Evolutionary conservation across 30 jellyfish, hydroid and myxozoan species (phyloP).

Genomic region (Rhopilema esculentum): DNA sequence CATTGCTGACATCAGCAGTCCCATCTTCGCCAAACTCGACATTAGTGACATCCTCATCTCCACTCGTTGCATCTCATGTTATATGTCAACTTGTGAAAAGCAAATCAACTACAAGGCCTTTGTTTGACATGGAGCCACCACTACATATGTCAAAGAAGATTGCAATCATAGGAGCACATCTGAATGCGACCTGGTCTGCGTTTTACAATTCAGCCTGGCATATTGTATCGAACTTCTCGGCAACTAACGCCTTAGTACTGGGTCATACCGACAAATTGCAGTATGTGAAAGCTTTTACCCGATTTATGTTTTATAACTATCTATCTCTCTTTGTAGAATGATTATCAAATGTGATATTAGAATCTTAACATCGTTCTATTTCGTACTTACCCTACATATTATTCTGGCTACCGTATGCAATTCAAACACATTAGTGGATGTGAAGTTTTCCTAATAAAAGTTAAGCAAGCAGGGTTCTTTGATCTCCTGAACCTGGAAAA

Average conservation of each 20-base stretch:
- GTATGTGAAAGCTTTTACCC: conserved; percentile 21
- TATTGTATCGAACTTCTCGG: conserved; percentile 1
- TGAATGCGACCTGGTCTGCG: conserved; percentile 16
- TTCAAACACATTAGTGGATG: too few relatives aligned
- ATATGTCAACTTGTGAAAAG: conserved; percentile 5
- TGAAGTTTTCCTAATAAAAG: too few relatives aligned
- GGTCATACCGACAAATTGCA: conserved; percentile 40
- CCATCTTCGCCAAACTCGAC: neutral
- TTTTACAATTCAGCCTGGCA: conserved; percentile 27
- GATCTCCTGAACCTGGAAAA: too few relatives aligned
- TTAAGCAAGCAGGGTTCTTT: too few relatives aligned
- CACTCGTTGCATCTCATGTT: conserved; percentile 2
- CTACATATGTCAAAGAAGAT: conserved; percentile 2
- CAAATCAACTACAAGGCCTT: neutral
- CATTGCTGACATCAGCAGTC: neutral
- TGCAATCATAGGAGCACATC: neutral
- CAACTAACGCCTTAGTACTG: conserved; percentile 26
- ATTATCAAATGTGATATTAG: too few relatives aligned
- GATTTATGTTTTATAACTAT: neutral
- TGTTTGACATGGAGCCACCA: conserved; percentile 17
- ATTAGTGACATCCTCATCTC: neutral
- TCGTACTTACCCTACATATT: too few relatives aligned
- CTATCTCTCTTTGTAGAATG: too few relatives aligned
- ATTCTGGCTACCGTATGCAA: too few relatives aligned
- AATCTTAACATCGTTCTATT: too few relatives aligned